Percentiles rank a stretch among this genome's conserved stretches.
Conservation (phyloP, 2,797 vertebrate species). For the Pogonophryne albipinna region DNA sequence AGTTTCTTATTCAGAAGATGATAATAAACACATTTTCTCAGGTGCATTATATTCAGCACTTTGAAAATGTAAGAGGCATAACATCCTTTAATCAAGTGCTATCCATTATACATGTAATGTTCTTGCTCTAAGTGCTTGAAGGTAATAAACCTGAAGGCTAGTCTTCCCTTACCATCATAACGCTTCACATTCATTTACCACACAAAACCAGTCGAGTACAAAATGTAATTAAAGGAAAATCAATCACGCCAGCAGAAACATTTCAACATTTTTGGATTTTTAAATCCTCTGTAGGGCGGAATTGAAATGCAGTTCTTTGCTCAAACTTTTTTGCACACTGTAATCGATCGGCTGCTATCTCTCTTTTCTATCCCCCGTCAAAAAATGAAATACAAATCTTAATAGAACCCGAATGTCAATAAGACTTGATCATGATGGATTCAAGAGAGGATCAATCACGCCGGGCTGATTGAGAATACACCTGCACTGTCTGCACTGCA, state of each 20-base stretch:
- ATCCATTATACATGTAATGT: constrained; percentile 33
- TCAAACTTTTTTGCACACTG: constrained; percentile 16
- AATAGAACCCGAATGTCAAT: constrained; percentile 76
- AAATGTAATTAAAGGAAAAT: constrained; percentile 75
- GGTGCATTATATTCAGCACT: constrained; percentile 36
- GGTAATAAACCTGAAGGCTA: constrained; percentile 56
- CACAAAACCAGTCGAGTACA: constrained; percentile 44
- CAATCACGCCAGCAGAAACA: constrained; percentile 62
- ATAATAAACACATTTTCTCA: constrained; percentile 37
- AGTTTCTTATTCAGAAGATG: constrained; percentile 24
- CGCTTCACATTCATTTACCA: constrained; percentile 56
- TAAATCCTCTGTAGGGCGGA: constrained; percentile 45
- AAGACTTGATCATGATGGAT: constrained; percentile 81
- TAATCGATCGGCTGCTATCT: constrained; percentile 44
- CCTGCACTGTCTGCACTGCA: constrained; percentile 76
- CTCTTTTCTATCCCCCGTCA: constrained; percentile 33
- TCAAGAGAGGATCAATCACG: constrained; percentile 73
- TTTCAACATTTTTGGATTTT: constrained; percentile 45
- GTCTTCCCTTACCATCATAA: constrained; percentile 37
- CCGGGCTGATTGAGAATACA: constrained; percentile 79
- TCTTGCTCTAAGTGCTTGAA: constrained; percentile 37
- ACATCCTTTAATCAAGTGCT: constrained; percentile 42
- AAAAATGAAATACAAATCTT: constrained; percentile 55
- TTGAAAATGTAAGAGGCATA: constrained; percentile 27
- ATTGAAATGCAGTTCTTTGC: constrained; percentile 40